Conservation (phyloP, 2,888 invertebrate species). For the Ochropacha duplaris region DNA sequence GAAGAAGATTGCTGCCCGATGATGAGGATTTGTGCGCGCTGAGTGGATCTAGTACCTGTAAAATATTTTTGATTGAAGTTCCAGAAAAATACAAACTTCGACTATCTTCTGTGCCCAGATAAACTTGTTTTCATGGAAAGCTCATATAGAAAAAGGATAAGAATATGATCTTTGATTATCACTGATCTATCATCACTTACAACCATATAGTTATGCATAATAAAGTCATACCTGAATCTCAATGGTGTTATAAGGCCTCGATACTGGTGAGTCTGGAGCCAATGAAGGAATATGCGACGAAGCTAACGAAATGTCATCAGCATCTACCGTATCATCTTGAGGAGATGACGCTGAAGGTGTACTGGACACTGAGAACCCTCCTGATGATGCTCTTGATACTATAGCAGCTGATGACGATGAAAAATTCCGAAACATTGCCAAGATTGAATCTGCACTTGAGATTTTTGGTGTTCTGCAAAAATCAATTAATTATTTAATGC, state of each 20-base stretch:
- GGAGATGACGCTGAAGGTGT: conserved; percentile 89
- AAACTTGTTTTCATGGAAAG: not conserved
- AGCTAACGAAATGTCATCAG: conserved; percentile 88
- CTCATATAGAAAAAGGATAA: too few relatives aligned
- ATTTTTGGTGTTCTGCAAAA: conserved; percentile 83
- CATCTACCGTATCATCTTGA: conserved; percentile 87
- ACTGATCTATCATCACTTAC: too few relatives aligned
- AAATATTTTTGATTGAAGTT: conserved; percentile 7
- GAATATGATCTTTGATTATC: too few relatives aligned
- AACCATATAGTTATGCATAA: not conserved
- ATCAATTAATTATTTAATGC: too few relatives aligned
- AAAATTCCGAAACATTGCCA: conserved; percentile 90
- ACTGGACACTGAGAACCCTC: conserved; percentile 86
- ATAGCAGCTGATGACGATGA: conserved; percentile 85
- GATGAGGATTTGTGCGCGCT: conserved; percentile 85
- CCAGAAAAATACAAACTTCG: too few relatives aligned
- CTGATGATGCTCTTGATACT: conserved; percentile 83
- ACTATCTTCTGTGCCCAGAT: not conserved
- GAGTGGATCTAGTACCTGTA: conserved; percentile 85
- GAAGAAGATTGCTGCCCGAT: conserved; percentile 84
- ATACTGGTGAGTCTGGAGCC: conserved; percentile 86
- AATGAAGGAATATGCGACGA: conserved; percentile 83
- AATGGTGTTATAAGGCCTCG: conserved; percentile 72
- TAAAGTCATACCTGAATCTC: conserved; percentile 65
- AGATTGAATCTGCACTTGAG: conserved; percentile 90